Evolutionary conservation across 2,888 invertebrate species (phyloP).

Genomic region (Synanthedon vespiformis): DNA sequence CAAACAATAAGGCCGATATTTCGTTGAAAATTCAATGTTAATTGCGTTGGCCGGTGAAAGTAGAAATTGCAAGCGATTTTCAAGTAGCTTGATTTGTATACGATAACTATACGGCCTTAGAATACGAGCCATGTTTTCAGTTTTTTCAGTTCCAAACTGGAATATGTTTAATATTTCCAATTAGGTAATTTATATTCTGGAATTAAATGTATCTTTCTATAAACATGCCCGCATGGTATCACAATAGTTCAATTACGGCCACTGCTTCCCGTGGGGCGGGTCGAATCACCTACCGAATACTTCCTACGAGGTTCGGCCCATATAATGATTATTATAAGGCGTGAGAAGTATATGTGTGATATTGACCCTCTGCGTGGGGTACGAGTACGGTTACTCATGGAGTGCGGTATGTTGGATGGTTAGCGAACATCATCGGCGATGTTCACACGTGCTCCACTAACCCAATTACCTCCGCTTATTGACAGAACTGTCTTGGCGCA

Average conservation of each 20-base stretch:
- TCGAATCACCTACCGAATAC: not conserved
- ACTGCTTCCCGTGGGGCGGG: conserved; percentile 1
- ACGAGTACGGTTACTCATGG: conserved; percentile 17
- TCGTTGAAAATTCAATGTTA: conserved; percentile 7
- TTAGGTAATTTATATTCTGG: not conserved
- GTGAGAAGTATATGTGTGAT: conserved; percentile 14
- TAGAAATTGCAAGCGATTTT: not conserved
- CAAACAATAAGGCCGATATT: conserved; percentile 3
- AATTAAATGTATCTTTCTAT: not conserved
- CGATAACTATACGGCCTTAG: not conserved
- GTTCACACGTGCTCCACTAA: conserved; percentile 54
- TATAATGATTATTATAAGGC: not conserved
- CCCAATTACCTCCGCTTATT: conserved; percentile 61
- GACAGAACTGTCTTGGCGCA: conserved; percentile 63
- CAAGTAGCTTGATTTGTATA: not conserved
- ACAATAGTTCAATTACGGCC: too few species aligned
- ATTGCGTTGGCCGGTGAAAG: not conserved
- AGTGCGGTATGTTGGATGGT: conserved; percentile 13
- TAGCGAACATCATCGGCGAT: conserved; percentile 17
- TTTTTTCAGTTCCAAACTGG: not conserved
- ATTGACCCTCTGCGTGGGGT: conserved; percentile 27
- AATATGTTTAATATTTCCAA: too few species aligned
- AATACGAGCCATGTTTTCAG: not conserved
- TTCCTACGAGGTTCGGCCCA: too few species aligned
- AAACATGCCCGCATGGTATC: too few species aligned